Evolutionary conservation across 2,888 invertebrate species (phyloP).

Genomic region (Ctena decussata): DNA sequence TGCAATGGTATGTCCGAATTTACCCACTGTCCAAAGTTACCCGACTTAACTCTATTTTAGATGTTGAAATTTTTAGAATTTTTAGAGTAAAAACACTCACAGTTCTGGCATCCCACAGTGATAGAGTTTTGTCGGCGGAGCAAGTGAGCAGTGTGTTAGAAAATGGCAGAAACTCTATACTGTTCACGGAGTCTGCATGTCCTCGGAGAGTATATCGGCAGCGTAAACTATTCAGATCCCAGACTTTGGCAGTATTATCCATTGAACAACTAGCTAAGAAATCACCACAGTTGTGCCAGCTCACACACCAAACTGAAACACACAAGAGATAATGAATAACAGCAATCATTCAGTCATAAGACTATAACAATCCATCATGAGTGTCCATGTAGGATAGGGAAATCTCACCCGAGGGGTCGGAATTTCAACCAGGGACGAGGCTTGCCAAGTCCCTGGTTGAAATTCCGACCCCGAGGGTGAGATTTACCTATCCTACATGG

Average conservation of each 20-base stretch:
- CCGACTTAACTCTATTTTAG: no score
- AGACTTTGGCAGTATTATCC: slow-evolving; percentile 86
- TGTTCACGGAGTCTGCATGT: slow-evolving; percentile 87
- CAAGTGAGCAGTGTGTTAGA: slow-evolving; percentile 86
- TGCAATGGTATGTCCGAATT: no score
- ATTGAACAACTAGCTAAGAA: slow-evolving; percentile 87
- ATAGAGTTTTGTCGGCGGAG: slow-evolving; percentile 87
- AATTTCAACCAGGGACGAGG: no score
- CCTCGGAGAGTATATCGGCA: slow-evolving; percentile 86
- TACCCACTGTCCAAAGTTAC: no score
- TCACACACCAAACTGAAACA: slow-evolving; percentile 85
- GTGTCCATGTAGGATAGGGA: no score
- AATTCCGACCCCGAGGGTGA: no score
- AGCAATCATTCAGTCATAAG: no score
- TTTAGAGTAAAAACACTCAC: background rate
- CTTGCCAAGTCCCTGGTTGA: no score
- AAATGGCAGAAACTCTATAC: slow-evolving; percentile 85
- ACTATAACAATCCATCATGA: no score
- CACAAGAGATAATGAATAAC: background rate
- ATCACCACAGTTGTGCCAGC: slow-evolving; percentile 86
- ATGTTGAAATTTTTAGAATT: no score
- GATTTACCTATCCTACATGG: no score
- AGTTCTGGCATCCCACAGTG: slow-evolving; percentile 87
- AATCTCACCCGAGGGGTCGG: no score
- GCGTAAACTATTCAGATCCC: slow-evolving; percentile 86